Evolutionary conservation across 1,140 invertebrate species (phyloP), one percentile per base, ranked within the genome.

Genomic region (Planococcus citri): DNA sequence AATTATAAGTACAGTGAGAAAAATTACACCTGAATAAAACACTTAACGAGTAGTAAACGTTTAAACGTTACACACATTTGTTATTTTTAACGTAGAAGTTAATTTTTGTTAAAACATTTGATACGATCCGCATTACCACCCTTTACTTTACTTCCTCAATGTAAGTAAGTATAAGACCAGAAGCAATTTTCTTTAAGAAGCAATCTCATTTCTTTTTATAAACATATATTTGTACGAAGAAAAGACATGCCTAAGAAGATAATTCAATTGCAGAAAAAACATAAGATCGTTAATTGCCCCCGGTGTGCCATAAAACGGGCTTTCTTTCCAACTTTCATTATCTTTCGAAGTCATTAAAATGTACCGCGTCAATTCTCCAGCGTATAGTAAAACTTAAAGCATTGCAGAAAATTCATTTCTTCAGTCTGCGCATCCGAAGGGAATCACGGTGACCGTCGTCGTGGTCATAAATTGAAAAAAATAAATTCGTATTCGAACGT

Each of bases 261-360:
- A 51, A 51, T 51, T 51, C 41, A 51, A 51, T 51, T 51, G 41
- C 41, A 51, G 41, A 3, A 51, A 51, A 51, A 51, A 51, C 41
- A 51, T 51, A 51, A 51, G 41, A 51, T 51, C 41, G 41, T 51
- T 51, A 51, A 51, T 51, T 51, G 41, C 41, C 41, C 41, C 41
- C 17, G 10, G 41, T 51, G 41, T 51, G n/a, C 41, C 41, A n/a
- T 51, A 51, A 51, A 51, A n/a, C 12, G 6, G n/a, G 41, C 41
- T 51, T 51, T 51, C 41, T 51, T 51, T 51, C 41, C 41, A 51
- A 51, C 41, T 51, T 51, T 51, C 41, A 51, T 51, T 51, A 51
- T 51, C 41, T 51, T 51, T 51, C 41, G 41, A 51, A 51, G 41
- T 51, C 41, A 51, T 51, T 51, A 51, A 51, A 51, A 51, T n/a